Conservation (phyloP, 2,888 invertebrate species). For the Parthenolecanium corni region DNA sequence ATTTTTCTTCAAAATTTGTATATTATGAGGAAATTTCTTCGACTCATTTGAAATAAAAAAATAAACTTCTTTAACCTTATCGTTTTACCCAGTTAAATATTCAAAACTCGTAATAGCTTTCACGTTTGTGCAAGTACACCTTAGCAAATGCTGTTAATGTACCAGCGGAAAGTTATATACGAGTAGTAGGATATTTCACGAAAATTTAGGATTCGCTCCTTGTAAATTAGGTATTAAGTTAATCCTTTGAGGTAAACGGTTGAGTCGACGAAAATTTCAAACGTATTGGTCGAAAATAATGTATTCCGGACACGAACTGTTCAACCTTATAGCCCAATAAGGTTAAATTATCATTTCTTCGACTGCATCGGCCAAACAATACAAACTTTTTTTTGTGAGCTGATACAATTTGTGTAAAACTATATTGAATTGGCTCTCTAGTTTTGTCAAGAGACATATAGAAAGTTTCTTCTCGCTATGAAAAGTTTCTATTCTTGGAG, state of each 20-base stretch:
- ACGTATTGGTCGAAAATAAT: conserved; percentile 15
- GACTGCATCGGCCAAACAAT: not conserved
- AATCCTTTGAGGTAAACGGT: conserved; percentile 21
- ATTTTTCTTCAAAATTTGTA: too few species aligned
- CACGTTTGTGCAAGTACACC: conserved; percentile 14
- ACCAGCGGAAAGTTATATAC: conserved; percentile 2
- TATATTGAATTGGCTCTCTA: too few species aligned
- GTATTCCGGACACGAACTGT: conserved; percentile 17
- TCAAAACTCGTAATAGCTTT: conserved; percentile 23
- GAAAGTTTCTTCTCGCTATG: too few species aligned
- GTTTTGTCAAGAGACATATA: too few species aligned
- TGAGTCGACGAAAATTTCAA: conserved; percentile 11
- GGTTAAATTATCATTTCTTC: conserved; percentile 11
- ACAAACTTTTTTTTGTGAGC: too few species aligned
- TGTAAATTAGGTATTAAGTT: conserved; percentile 24
- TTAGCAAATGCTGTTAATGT: conserved; percentile 15
- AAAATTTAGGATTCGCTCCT: conserved; percentile 21
- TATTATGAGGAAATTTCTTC: too few species aligned
- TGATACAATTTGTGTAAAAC: too few species aligned
- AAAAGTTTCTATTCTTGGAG: too few species aligned
- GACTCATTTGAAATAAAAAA: too few species aligned
- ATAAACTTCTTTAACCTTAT: too few species aligned
- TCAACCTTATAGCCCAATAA: conserved; percentile 14
- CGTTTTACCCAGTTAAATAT: conserved; percentile 9
- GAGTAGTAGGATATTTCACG: conserved; percentile 6